Base-by-base conservation (phyloP, 2,888 invertebrate species). In the Xanthorhoe designata region DNA sequence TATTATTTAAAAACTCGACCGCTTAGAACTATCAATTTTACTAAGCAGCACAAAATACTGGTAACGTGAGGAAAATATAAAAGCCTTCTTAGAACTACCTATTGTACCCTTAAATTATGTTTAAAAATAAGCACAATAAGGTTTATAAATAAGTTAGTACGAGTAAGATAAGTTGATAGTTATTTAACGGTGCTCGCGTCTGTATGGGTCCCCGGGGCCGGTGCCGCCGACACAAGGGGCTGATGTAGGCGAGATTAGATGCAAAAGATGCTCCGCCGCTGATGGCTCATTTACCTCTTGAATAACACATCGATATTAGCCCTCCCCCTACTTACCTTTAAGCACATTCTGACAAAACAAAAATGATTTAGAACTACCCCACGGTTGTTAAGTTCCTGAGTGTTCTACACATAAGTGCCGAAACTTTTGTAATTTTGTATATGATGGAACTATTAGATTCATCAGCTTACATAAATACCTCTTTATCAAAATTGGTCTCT, bases 231-330 rank as follows among this genome's bases (percentile, higher is more conserved):
- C 76, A 70, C 80, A 75, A 80, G 80, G 85, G 83, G 81, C 81
- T 85, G 87, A 84, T 86, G 85, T 80, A 76, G 76, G 77, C 80
- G 77, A 88, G 89, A 91, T 91, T 90, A 92, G 88, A 92, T 91
- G 91, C 90, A 92, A 92, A 92, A 85, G 91, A 90, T 83, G 85
- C 85, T 78, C 68, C 82, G 75, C 77, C 81, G 81, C 84, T 88
- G 91, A 91, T 92, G 89, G 90, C 90, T 91, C 90, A 90, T 91
- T 92, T 92, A 84, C 86, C 86, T 89, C 83, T 85, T 88, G 90
- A 90, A 89, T 90, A 90, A 90, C 86, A 82, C 87, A 89, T 89
- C 84, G 83, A 87, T 87, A 86, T 87, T 84, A 86, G 78, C 79
- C 83, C 81, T 80, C 59, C 69, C 64, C 72, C 77, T 71, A 73